These are phyloP conservation scores for Micronycteris hirsuta DNA, from an alignment of 2,113 vertebrate genomes.

Conservation along the genomic window DNA sequence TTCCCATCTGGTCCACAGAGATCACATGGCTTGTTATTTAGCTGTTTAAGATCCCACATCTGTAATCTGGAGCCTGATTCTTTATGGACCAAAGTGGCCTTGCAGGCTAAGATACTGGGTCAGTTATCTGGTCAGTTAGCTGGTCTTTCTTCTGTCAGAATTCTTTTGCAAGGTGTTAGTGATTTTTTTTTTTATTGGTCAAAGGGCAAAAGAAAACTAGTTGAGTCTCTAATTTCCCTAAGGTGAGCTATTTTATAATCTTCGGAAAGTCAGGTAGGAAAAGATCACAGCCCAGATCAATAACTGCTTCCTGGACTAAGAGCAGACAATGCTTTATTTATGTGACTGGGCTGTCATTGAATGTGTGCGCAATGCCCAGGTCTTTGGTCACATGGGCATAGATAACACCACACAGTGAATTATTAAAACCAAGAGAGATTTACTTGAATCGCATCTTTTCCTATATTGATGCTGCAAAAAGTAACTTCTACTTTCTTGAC, in stretches of 20 bases:
- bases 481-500: background rate
- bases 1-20: background rate
- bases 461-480: conserved; percentile 26
- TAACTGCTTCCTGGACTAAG: conserved; percentile 21
- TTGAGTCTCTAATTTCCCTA: conserved; percentile 24
- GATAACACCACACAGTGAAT: conserved; percentile 48
- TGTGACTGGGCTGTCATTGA: conserved; percentile 37
- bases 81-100: background rate
- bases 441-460: conserved; percentile 9
- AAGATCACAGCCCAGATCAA: conserved; percentile 56
- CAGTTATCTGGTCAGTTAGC: background rate
- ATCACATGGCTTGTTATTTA: background rate
- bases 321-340: conserved; percentile 64
- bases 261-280: conserved; percentile 50
- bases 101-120: background rate
- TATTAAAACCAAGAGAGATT: conserved; percentile 52
- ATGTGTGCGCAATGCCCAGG: background rate
- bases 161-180: conserved; percentile 27
- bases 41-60: background rate
- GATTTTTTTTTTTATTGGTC: conserved; percentile 33
- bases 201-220: conserved; percentile 43
- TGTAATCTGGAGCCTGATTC: background rate
- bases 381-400: conserved; percentile 15
- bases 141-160: conserved; percentile 24
- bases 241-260: conserved; percentile 59